Percentiles rank a stretch among this genome's conserved stretches.
These are phyloP conservation scores for Lapara coniferarum DNA, from an alignment of 2,888 invertebrate species.

Conservation along the genomic window DNA sequence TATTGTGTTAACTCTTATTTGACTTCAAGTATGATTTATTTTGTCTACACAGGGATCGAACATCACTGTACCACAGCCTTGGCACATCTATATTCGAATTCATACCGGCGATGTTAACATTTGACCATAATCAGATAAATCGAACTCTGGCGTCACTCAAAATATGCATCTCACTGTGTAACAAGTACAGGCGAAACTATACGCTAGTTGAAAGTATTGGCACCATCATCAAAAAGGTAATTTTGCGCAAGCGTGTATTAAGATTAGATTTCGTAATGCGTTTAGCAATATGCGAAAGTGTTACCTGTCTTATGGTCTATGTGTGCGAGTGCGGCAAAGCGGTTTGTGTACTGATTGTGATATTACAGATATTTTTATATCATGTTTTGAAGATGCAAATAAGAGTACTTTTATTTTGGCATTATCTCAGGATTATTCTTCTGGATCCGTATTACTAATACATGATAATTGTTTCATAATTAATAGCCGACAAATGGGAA, in stretches of 20 bases:
- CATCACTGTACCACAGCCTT: slow-evolving; percentile 96
- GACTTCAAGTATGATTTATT: not conserved
- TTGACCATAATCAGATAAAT: slow-evolving; percentile 91
- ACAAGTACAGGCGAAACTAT: slow-evolving; percentile 86
- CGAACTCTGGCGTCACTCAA: slow-evolving; percentile 90
- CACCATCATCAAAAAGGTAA: slow-evolving; percentile 72
- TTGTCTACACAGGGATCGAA: slow-evolving; percentile 84
- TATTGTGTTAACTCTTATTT: not conserved
- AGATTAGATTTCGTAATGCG: not conserved
- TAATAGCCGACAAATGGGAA: too few species aligned
- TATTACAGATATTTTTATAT: too few species aligned
- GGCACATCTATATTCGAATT: slow-evolving; percentile 95
- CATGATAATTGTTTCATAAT: too few species aligned
- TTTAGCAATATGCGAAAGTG: too few species aligned
- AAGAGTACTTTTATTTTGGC: too few species aligned
- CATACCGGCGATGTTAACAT: slow-evolving; percentile 96
- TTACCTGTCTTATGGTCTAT: too few species aligned
- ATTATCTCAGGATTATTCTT: too few species aligned
- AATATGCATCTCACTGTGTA: slow-evolving; percentile 90
- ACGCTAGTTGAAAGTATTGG: slow-evolving; percentile 91
- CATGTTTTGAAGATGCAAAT: too few species aligned
- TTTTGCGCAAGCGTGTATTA: not conserved
- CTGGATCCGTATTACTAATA: too few species aligned
- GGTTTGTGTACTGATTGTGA: too few species aligned
- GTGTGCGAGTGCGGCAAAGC: too few species aligned